phyloP scores from a whole-genome alignment of 2,113 vertebrate species.

The Puffinus mauretanicus region DNA sequence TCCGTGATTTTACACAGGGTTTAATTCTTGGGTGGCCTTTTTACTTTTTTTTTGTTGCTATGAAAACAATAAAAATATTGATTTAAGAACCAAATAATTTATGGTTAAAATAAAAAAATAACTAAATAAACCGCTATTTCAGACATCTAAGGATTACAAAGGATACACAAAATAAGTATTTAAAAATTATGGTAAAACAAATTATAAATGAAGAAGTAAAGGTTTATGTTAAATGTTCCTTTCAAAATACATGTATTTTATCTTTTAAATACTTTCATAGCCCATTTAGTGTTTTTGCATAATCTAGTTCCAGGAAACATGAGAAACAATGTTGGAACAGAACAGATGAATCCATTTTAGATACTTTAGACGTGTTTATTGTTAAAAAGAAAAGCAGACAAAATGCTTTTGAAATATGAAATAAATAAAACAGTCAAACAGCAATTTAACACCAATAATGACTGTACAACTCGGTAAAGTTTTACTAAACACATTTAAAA shows the following conservation, averaged over 20 bases:
- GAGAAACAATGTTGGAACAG: slow-evolving; percentile 51
- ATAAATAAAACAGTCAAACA: slow-evolving; percentile 53
- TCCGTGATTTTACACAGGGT: neutral
- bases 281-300: neutral
- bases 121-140: neutral
- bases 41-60: neutral
- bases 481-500: slow-evolving; percentile 44
- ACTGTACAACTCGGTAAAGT: slow-evolving; percentile 45
- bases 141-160: neutral
- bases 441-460: slow-evolving; percentile 34
- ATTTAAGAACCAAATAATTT: neutral
- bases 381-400: slow-evolving; percentile 68
- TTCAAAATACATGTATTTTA: neutral
- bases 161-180: neutral
- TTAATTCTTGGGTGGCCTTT: neutral
- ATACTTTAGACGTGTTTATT: slow-evolving; percentile 72
- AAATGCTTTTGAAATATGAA: slow-evolving; percentile 60
- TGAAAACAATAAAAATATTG: neutral
- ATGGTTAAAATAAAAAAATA: neutral
- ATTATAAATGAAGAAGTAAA: neutral
- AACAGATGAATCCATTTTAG: slow-evolving; percentile 67
- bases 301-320: neutral
- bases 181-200: neutral
- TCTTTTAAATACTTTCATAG: neutral
- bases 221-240: neutral